phyloP scores from a whole-genome alignment of 2,113 vertebrate genomes.

The Promerops cafer region DNA sequence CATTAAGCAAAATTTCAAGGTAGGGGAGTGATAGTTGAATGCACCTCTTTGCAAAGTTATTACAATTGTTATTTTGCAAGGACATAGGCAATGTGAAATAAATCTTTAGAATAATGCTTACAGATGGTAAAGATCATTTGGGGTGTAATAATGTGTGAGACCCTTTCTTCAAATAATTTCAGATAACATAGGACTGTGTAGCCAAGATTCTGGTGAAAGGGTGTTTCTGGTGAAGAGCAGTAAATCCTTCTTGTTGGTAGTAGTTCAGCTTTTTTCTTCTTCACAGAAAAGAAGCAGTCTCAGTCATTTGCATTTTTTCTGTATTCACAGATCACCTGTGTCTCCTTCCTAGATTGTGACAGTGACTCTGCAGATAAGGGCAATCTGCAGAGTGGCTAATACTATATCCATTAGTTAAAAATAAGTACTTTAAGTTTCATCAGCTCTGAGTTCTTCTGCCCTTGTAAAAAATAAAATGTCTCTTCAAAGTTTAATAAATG shows the following conservation, averaged over 20 bases:
- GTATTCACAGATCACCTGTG: not conserved
- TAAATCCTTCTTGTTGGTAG: not conserved
- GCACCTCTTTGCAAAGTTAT: not conserved
- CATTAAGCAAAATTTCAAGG: constrained; percentile 23
- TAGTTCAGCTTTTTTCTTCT: not conserved
- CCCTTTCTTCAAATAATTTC: not conserved
- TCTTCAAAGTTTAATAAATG: not conserved
- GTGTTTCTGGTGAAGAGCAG: not conserved
- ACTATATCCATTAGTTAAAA: not conserved
- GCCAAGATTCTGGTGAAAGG: not conserved
- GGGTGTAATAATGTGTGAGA: not conserved
- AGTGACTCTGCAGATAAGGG: not conserved
- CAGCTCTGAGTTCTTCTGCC: not conserved
- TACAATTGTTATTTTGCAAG: not conserved
- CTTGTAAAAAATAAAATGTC: not conserved
- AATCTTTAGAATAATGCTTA: not conserved
- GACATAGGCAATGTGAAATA: not conserved
- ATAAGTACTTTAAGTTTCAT: not conserved
- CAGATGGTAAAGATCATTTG: not conserved
- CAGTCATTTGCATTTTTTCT: not conserved
- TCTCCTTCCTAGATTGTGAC: not conserved
- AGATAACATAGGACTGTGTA: not conserved
- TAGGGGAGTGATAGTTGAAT: not conserved
- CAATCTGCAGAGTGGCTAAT: not conserved
- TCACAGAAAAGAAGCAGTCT: not conserved